Conservation (phyloP, 2,888 invertebrate genomes). For the Eupithecia subumbrata region DNA sequence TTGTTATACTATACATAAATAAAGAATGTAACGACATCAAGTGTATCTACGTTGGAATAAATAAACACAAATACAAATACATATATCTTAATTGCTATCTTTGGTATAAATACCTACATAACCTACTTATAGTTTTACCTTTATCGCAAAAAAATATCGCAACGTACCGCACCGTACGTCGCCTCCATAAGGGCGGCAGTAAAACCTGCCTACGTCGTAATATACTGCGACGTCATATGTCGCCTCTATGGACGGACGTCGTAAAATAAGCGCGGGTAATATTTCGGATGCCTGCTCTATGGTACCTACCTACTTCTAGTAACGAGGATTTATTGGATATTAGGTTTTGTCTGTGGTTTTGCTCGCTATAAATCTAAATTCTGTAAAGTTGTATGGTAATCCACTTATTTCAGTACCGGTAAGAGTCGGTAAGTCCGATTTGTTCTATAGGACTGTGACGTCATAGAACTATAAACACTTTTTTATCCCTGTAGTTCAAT, state of each 20-base stretch:
- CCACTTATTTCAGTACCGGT: neutral
- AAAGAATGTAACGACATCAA: too few species aligned
- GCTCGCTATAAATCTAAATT: neutral
- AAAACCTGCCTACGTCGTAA: slow-evolving; percentile 46
- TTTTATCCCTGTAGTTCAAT: too few species aligned
- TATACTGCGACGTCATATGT: slow-evolving; percentile 58
- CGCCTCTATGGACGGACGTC: slow-evolving; percentile 52
- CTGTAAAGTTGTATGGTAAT: neutral
- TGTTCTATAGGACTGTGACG: too few species aligned
- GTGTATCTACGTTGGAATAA: too few species aligned
- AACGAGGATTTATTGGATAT: neutral
- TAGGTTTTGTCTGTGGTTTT: neutral
- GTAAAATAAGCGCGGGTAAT: slow-evolving; percentile 56
- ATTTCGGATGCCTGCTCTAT: slow-evolving; percentile 19
- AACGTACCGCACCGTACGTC: neutral
- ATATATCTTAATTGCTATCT: too few species aligned
- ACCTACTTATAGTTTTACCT: too few species aligned
- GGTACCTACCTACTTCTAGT: neutral
- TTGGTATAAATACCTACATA: too few species aligned
- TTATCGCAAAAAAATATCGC: neutral
- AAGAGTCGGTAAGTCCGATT: too few species aligned
- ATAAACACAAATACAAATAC: too few species aligned
- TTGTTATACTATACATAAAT: too few species aligned
- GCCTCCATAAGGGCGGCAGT: slow-evolving; percentile 34
- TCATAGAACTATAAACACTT: too few species aligned